Percentiles rank a stretch among this genome's conserved stretches.
Evolutionary conservation across 1,140 invertebrate species (phyloP).

Genomic region (Eupristina koningsbergeri): DNA sequence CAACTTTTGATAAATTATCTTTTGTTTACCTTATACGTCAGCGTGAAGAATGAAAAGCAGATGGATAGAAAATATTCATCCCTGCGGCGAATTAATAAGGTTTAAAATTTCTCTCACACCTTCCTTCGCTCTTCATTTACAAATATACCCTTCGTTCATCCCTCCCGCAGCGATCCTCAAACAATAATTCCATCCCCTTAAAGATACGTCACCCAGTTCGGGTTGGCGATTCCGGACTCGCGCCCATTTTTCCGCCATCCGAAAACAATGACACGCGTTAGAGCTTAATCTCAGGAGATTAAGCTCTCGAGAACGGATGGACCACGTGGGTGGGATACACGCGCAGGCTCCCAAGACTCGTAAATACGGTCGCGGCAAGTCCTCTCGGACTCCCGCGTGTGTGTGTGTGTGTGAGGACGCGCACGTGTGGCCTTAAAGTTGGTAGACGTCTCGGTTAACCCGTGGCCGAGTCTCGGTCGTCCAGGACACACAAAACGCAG

Average conservation of each 20-base stretch:
- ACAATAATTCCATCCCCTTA: neutral
- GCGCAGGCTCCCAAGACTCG: neutral
- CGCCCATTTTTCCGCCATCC: neutral
- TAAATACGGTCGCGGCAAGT: neutral
- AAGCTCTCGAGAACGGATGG: slow-evolving; percentile 28
- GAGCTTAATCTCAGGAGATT: neutral
- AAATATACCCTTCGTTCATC: neutral
- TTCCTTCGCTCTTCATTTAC: neutral
- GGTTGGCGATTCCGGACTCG: no score
- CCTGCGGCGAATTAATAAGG: neutral
- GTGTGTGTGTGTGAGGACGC: neutral
- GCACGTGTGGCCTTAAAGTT: neutral
- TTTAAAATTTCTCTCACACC: neutral
- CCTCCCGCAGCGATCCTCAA: neutral
- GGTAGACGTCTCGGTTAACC: neutral
- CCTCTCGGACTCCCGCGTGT: neutral
- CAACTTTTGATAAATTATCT: neutral
- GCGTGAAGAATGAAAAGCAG: neutral
- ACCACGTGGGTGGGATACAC: neutral
- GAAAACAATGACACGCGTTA: neutral
- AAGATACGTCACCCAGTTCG: neutral
- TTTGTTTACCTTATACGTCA: neutral
- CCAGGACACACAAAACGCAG: neutral
- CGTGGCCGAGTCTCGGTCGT: neutral
- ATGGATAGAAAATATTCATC: neutral